Percentiles rank a stretch among this genome's conserved stretches.
Conservation (phyloP, 2,113 vertebrate genomes). For the Zapornia atra region DNA sequence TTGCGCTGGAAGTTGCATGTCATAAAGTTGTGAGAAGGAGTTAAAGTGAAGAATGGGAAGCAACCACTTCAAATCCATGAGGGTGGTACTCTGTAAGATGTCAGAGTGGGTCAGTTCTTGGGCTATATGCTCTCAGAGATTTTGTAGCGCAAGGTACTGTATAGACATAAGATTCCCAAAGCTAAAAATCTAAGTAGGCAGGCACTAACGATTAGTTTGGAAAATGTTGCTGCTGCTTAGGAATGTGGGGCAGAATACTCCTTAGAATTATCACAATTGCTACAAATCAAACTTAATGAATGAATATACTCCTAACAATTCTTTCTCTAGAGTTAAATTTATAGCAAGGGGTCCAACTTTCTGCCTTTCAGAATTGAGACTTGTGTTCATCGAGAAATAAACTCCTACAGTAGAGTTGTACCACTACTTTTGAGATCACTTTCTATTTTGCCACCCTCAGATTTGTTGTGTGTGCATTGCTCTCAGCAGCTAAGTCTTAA, state of each 20-base stretch:
- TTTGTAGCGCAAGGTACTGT: neutral
- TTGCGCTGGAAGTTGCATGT: neutral
- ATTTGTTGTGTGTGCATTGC: neutral
- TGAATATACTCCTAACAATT: neutral
- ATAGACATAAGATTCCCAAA: neutral
- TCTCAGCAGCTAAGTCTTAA: neutral
- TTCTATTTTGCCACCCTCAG: neutral
- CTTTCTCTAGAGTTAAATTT: neutral
- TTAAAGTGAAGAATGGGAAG: neutral
- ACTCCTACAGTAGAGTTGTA: neutral
- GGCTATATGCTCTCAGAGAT: neutral
- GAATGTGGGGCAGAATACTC: neutral
- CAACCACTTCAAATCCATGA: neutral
- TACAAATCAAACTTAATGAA: neutral
- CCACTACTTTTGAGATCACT: neutral
- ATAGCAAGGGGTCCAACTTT: neutral
- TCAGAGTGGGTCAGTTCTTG: neutral
- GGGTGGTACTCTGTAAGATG: neutral
- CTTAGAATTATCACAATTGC: neutral
- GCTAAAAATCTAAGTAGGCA: neutral
- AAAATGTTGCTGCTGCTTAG: slow-evolving; percentile 1
- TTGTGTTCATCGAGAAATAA: neutral
- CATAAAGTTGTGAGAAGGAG: neutral
- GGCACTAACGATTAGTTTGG: neutral
- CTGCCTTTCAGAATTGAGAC: neutral